A percentile compares a stretch with the other conserved stretches of the same genome.
Evolutionary conservation across 1,140 invertebrate species (phyloP).

Genomic region (Tribolium castaneum): DNA sequence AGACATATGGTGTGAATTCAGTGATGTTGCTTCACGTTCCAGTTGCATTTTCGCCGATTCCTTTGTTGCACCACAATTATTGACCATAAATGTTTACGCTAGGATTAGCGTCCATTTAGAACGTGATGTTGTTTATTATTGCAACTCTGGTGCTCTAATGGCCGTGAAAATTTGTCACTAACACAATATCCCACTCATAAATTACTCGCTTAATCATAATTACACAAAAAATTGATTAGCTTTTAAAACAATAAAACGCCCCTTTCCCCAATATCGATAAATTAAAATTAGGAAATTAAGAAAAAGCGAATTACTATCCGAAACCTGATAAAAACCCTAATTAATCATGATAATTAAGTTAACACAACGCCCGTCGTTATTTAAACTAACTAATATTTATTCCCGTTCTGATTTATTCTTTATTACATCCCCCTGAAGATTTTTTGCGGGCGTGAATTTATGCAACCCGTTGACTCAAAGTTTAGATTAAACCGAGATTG

Average conservation of each 20-base stretch:
- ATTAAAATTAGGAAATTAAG: conserved; percentile 13
- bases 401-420: conserved; percentile 12
- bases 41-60: not conserved
- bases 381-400: conserved; percentile 20
- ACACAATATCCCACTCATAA: not conserved
- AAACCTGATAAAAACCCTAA: conserved; percentile 26
- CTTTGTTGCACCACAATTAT: conserved; percentile 22
- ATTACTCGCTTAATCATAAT: conserved; percentile 3
- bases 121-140: conserved; percentile 18
- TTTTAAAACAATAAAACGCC: conserved; percentile 9
- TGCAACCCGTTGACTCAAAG: conserved; percentile 1
- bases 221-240: conserved; percentile 3
- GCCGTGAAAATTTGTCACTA: conserved; percentile 15
- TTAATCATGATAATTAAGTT: conserved; percentile 33
- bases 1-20: not conserved
- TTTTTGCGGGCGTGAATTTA: conserved; percentile 3
- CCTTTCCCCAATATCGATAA: not conserved
- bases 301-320: conserved; percentile 17
- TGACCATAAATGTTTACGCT: conserved; percentile 18
- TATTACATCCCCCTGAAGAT: not conserved
- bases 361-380: conserved; percentile 15
- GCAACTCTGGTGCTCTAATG: not conserved
- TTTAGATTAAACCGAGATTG: conserved; percentile 31
- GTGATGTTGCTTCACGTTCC: not conserved
- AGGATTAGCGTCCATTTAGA: conserved; percentile 13